Evolutionary conservation across 2,113 vertebrate genomes (phyloP).

Genomic region (Eleginops maclovinus): DNA sequence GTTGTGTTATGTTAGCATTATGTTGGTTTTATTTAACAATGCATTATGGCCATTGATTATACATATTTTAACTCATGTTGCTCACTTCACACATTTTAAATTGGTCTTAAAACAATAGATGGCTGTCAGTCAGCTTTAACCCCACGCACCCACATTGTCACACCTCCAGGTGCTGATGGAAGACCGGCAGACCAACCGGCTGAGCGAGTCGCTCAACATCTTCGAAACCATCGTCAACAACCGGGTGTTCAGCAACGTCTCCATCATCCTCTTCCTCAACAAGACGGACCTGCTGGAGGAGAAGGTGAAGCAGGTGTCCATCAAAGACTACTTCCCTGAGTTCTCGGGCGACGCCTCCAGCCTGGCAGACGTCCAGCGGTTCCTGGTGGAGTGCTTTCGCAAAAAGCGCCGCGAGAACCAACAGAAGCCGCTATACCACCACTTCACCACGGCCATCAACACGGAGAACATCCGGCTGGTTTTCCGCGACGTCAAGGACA

Average conservation of each 20-base stretch:
- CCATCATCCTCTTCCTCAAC: slow-evolving; percentile 98
- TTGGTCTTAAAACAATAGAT: background rate
- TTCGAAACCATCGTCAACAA: slow-evolving; percentile 99
- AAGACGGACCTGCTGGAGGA: slow-evolving; percentile 98
- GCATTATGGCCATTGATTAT: background rate
- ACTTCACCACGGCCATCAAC: slow-evolving; percentile 99
- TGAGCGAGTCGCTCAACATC: slow-evolving; percentile 97
- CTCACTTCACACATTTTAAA: background rate
- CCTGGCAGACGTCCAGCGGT: slow-evolving; percentile 92
- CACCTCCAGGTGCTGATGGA: slow-evolving; percentile 92
- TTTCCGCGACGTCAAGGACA: slow-evolving; percentile 98
- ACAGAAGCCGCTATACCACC: slow-evolving; percentile 96
- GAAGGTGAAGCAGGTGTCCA: slow-evolving; percentile 93
- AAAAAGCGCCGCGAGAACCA: slow-evolving; percentile 93
- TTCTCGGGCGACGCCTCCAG: slow-evolving; percentile 87
- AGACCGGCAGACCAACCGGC: slow-evolving; percentile 95
- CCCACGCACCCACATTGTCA: background rate
- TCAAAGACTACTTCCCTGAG: slow-evolving; percentile 96
- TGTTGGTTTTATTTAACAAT: background rate
- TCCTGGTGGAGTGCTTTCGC: slow-evolving; percentile 96
- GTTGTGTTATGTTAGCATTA: no score
- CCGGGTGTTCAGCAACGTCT: slow-evolving; percentile 95
- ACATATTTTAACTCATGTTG: background rate
- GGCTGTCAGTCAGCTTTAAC: background rate
- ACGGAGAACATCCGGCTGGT: slow-evolving; percentile 98